Base-by-base conservation (phyloP, 2,797 vertebrate genomes). In the Onychomys torridus region DNA sequence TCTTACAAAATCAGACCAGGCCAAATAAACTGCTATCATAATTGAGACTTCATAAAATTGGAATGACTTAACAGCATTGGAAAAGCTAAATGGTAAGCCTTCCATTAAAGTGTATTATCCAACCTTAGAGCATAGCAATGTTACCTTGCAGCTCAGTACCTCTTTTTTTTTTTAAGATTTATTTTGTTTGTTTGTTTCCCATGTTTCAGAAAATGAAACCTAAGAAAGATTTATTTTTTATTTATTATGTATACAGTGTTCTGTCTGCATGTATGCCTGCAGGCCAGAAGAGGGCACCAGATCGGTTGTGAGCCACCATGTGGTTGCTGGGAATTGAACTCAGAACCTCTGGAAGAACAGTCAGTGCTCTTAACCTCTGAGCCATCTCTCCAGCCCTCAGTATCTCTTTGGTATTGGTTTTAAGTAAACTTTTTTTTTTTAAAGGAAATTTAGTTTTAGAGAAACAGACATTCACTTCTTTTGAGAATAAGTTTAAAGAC, bases 401-500 rank as follows among this genome's bases (percentile, higher is more conserved):
- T n/a, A n/a, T n/a, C n/a, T n/a, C 78, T 96, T 94, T 63, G 52
- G 40, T 46, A 69, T 7, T 82, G 57, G 5, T 25, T 82, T 81
- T 81, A 79, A 57, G 21, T 61, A 32, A 49, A 52, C 49, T 52
- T 52, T 52, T 52, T 52, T 52, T 19, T n/a, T 49, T 73, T 87
- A 1, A 61, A 63, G 12, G 34, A 81, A 25, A 34, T 55, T 52
- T 83, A 73, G 12, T 12, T 2, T 52, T 83, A 76, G 43, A 89
- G 43, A 83, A 79, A 16, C 17, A 65, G 73, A 5, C 63, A 59
- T 88, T 69, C 2, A 14, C 67, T 94, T 96, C 82, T 77, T 71
- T 86, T 92, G 37, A 49, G 76, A 93, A 89, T 67, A 89, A 79
- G 37, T 76, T 49, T 71, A 83, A 94, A 92, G 52, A 89, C 89